These are phyloP conservation scores for Heptranchias perlo DNA, from an alignment of 2,113 vertebrate species.

Conservation along the genomic window DNA sequence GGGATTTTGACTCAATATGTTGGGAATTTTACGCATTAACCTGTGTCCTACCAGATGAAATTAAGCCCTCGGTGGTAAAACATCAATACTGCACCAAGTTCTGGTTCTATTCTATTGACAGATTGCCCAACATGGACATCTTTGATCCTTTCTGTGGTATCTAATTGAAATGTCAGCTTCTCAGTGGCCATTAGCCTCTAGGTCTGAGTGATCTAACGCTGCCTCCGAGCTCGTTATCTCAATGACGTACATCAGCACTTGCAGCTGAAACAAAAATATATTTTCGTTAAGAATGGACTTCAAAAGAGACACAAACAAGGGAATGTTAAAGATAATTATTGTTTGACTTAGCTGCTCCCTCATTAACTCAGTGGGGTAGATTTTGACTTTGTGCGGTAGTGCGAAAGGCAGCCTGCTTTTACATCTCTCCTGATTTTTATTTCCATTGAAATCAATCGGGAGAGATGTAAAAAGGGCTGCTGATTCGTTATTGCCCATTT, in stretches of 20 bases:
- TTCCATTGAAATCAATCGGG: not conserved
- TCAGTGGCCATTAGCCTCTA: not conserved
- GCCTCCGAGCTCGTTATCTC: not conserved
- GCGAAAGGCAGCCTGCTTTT: not conserved
- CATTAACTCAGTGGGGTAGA: not conserved
- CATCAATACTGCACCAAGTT: not conserved
- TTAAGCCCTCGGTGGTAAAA: not conserved
- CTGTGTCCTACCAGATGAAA: not conserved
- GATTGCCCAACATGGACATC: not conserved
- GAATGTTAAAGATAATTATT: not conserved
- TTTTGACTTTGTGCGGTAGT: not conserved
- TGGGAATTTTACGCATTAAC: not conserved
- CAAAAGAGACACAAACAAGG: not conserved
- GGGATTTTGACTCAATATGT: not conserved
- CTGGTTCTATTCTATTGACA: not conserved
- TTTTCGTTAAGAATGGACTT: not conserved
- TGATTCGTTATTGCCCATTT: not conserved
- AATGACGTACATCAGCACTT: not conserved
- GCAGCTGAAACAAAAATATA: too few relatives aligned
- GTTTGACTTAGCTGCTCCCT: not conserved
- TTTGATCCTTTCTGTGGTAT: not conserved
- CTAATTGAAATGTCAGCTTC: slow-evolving; percentile 7
- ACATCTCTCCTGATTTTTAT: not conserved
- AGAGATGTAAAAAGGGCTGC: not conserved
- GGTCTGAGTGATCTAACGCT: not conserved